Base-by-base conservation (phyloP, 2,797 vertebrate genomes). In the Girardinus metallicus region DNA sequence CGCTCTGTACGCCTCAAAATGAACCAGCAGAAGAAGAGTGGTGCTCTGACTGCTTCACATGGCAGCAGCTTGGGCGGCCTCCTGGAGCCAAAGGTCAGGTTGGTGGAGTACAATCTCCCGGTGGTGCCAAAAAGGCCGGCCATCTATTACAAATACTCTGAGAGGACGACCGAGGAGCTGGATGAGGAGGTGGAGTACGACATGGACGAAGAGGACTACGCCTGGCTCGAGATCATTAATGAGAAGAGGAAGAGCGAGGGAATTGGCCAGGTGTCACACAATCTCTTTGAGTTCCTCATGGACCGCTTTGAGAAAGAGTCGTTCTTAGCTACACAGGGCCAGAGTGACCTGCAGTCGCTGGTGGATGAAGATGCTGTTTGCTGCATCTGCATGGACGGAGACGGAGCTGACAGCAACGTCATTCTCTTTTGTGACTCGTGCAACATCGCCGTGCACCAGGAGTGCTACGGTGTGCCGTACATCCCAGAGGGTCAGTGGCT, bases 331-430 rank as follows among this genome's bases (percentile, higher is more conserved):
- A 97, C 95, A 72, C 98, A 96, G 93, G 98, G 97, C 86, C 97
- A 96, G 92, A 95, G 95, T 1, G 96, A 97, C 86, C 96, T 95
- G 82, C 98, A 97, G 88, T 94, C 97, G 4, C 92, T 97, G 87
- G 98, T 99, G 18, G 98, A 99, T 1, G 98, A 99, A 95, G 98
- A 99, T 9, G 98, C 98, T 0, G 98, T 99, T 36, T 99, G 98
- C 95, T 99, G 98, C 93, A 96, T 99, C 87, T 99, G 98, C 95
- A 99, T 99, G 98, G 98, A 99, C 21, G 98, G 98, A 12, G 98
- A 99, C 79, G 98, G 98, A 74, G 98, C 98, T 41, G 98, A 99
- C 94, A 99, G 98, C 89, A 99, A 99, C 11, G 98, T 97, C 55
- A 99, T 99, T 86, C 96, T 99, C 46, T 99, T 99, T 92, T 99